A percentile compares a stretch with the other conserved stretches of the same genome.
phyloP scores from a whole-genome alignment of 2,797 vertebrate species.

The Hippoglossus hippoglossus region DNA sequence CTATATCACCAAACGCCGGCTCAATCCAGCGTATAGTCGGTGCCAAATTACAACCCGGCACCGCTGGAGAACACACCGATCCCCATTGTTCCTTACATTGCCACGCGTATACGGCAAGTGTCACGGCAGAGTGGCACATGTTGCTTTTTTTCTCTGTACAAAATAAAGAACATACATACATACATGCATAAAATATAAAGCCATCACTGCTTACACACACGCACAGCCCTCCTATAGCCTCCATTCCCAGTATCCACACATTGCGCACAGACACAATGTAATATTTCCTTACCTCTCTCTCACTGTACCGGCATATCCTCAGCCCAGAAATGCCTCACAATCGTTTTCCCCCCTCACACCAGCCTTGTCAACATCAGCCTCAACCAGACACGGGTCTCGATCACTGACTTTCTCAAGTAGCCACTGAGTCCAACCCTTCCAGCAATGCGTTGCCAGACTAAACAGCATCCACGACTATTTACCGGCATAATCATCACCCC shows the following conservation, averaged over 20 bases:
- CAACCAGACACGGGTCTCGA: conserved; percentile 78
- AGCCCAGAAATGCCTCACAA: conserved; percentile 75
- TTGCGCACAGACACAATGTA: conserved; percentile 75
- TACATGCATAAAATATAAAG: conserved; percentile 73
- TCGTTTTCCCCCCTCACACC: conserved; percentile 73
- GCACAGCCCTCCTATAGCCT: conserved; percentile 61
- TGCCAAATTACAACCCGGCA: conserved; percentile 67
- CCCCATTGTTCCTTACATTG: conserved; percentile 61
- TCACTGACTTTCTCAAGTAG: conserved; percentile 79
- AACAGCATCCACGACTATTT: conserved; percentile 85
- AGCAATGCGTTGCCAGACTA: conserved; percentile 76
- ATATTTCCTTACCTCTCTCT: conserved; percentile 76
- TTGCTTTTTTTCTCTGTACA: conserved; percentile 71
- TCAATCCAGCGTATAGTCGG: conserved; percentile 57
- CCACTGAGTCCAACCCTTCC: conserved; percentile 82
- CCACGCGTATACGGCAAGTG: conserved; percentile 71
- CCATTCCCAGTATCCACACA: conserved; percentile 61
- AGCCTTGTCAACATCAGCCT: conserved; percentile 77
- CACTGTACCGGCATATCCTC: conserved; percentile 75
- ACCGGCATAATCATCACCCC: conserved; percentile 76
- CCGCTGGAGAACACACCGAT: conserved; percentile 35
- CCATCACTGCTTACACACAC: conserved; percentile 68
- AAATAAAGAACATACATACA: conserved; percentile 50
- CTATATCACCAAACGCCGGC: conserved; percentile 75
- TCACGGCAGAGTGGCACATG: conserved; percentile 83